phyloP scores from a whole-genome alignment of 2,797 vertebrate species.

The Artibeus lituratus region DNA sequence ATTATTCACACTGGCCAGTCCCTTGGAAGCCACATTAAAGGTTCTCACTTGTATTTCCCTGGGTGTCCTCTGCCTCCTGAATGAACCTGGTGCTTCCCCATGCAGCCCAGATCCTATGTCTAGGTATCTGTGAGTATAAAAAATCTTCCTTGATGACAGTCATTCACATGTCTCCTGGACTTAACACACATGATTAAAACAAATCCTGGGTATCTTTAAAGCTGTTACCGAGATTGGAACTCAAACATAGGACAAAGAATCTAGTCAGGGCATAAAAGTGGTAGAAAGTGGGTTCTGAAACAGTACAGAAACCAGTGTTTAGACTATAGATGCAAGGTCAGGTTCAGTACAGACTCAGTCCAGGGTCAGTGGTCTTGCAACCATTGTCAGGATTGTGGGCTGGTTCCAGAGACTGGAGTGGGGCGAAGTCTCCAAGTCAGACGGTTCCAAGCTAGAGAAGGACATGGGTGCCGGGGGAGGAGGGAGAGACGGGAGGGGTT shows the following conservation, averaged over 20 bases:
- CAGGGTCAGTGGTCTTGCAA: neutral
- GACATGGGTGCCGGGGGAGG: neutral
- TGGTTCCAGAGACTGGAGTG: neutral
- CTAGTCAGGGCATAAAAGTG: neutral
- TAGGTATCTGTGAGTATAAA: neutral
- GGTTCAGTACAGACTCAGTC: too few species aligned
- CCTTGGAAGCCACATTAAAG: neutral
- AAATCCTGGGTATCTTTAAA: neutral
- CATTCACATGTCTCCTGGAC: neutral
- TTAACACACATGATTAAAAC: neutral
- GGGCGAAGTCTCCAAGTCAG: neutral
- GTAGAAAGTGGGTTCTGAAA: neutral
- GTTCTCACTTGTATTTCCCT: neutral
- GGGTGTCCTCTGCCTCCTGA: neutral
- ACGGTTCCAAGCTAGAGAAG: neutral
- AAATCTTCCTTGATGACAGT: neutral
- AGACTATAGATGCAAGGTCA: neutral
- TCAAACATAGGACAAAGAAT: neutral
- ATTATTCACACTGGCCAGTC: neutral
- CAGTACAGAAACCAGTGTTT: neutral
- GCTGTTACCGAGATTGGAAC: neutral
- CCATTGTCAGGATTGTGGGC: neutral
- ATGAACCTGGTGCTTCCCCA: fast-evolving
- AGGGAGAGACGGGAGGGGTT: neutral
- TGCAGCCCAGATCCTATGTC: neutral